Percentiles rank a stretch among this genome's conserved stretches.
phyloP scores from a whole-genome alignment of 2,888 invertebrate species.

The Aphelenchoides bicaudatus region DNA sequence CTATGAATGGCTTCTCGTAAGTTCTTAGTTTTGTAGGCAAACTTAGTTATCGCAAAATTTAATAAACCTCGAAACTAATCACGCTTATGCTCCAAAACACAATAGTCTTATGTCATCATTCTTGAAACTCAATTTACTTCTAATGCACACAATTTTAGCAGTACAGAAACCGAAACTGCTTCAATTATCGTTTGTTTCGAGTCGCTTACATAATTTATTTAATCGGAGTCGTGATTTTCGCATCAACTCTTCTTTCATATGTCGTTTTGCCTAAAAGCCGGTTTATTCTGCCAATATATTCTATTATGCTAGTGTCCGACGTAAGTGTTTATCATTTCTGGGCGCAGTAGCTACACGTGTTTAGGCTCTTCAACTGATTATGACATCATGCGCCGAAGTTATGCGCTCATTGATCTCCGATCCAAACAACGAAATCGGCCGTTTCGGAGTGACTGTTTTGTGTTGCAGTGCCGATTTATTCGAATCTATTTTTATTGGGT shows the following conservation, averaged over 20 bases:
- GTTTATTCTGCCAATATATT: slow-evolving; percentile 6
- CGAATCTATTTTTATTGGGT: slow-evolving; percentile 12
- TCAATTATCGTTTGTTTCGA: slow-evolving; percentile 8
- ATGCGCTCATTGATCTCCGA: background rate
- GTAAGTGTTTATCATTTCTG: slow-evolving; percentile 5
- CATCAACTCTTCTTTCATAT: slow-evolving; percentile 2
- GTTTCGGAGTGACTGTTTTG: background rate
- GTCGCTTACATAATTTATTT: background rate
- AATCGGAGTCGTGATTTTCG: background rate
- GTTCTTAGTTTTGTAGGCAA: background rate
- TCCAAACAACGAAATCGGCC: background rate
- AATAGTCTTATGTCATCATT: no score
- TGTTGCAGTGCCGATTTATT: slow-evolving; percentile 1
- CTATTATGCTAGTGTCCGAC: slow-evolving; percentile 13
- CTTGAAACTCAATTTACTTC: no score
- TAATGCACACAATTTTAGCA: no score
- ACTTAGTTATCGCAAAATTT: no score
- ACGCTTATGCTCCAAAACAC: no score
- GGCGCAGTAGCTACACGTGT: background rate
- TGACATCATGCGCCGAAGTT: background rate
- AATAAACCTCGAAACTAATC: no score
- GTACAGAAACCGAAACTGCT: no score
- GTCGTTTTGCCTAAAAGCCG: slow-evolving; percentile 10
- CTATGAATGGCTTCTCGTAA: background rate
- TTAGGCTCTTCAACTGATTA: slow-evolving; percentile 5